Base-by-base conservation (phyloP, 1,140 invertebrate species). In the Drosophila busckii region DNA sequence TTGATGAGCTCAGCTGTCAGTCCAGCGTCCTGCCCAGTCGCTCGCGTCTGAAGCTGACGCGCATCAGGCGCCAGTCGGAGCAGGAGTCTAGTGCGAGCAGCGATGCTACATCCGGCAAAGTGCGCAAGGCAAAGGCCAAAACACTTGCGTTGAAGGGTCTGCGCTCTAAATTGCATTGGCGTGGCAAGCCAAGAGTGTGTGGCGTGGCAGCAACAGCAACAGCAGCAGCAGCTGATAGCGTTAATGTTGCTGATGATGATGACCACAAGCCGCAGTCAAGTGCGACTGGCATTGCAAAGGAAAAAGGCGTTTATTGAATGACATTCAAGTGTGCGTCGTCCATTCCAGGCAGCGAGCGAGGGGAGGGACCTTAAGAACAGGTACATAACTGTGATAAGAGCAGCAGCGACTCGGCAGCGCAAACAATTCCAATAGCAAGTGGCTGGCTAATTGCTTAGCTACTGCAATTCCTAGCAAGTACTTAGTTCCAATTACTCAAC, bases 41-140 rank as follows among this genome's bases (percentile, higher is more conserved):
- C n/a, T 61, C 78, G 1, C 73, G 84, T 23, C 64, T 84, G 1
- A 86, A 86, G 28, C 45, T 86, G 9, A 86, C 84, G n/a, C 84
- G 84, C 49, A 84, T 86, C 13, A 70, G 56, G 29, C 70, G 84
- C 7, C 68, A 44, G 10, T 20, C 52, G 4, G 65, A 34, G 12
- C 13, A 9, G 8, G 40, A 15, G 10, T 10, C 4, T 12, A 28
- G 12, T 2, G 41, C 35, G 15, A 8, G 4, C 23, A 6, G 6
- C 4, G 44, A 13, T 5, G 28, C 34, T 38, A 13, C 37, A 10
- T 3, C 44, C 9, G 50, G 71, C 23, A 78, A 67, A 78, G 73
- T 78, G 63, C 63, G 58, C 15, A 78, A 78, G 53, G 68, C 71
- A 16, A 78, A 78, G 32, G 45, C 54, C 23, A 78, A 71, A 73